Evolutionary conservation across 2,113 vertebrate species (phyloP), one percentile per base, ranked within the genome.

Genomic region (Jaculus jaculus): DNA sequence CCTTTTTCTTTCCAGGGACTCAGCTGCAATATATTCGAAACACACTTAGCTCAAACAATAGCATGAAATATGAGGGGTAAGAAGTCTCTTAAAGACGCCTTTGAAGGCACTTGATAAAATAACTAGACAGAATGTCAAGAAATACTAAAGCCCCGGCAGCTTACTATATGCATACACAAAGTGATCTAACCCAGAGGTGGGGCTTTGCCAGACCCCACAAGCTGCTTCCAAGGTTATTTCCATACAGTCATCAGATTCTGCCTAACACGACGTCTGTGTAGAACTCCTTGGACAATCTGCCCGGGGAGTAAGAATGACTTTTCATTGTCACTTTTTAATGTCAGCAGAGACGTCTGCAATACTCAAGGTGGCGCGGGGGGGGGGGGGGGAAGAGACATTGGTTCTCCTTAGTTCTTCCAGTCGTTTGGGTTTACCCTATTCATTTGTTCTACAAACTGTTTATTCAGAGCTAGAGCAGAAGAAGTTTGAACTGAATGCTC

Each of bases 71-170:
- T 42, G 92, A 54, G 23, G 30, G 18, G 17, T 37, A 37, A 61
- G 63, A 90, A 87, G 60, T 68, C 74, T 90, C 94, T 93, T 66
- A 93, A 96, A 92, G 79, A 77, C 51, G 18, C 7, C 86, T 95
- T 94, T 94, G 94, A 92, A 93, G 92, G 71, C 21, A 75, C 65
- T 92, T 95, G 91, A 94, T 95, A 90, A 96, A 96, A 94, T 83
- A 93, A 92, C 90, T 94, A 89, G 94, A 97, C 82, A 71, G 85
- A 95, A 94, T 2, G 42, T 95, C 89, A 92, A 90, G 83, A 79
- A 95, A 89, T 63, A 74, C 71, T 85, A 86, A 94, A 42, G 66
- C 42, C 80, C 83, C 83, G 92, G 75, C 79, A 85, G 60, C 88
- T 88, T 88, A 85, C 85, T 79, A 51, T 79, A 80, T 54, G 69